These are phyloP conservation scores for Drosophila kokeensis DNA, from an alignment of 2,888 invertebrate genomes.

Conservation along the genomic window DNA sequence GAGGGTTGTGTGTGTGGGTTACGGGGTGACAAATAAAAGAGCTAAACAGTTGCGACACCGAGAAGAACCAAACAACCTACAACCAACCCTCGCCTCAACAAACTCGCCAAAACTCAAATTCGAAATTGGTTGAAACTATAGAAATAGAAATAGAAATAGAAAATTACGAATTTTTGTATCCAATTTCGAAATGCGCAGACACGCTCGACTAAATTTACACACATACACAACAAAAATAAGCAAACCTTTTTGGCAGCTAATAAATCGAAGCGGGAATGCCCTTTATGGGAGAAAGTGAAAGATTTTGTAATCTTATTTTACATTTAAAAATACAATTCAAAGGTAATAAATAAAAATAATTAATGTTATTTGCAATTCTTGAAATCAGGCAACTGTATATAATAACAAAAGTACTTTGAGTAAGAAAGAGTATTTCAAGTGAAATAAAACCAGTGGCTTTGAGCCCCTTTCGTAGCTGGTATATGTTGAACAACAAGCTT, in stretches of 20 bases:
- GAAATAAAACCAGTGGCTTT: conserved; percentile 43
- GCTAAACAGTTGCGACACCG: conserved; percentile 63
- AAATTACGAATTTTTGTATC: conserved; percentile 64
- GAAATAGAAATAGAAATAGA: conserved; percentile 35
- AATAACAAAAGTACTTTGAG: background rate
- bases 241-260: background rate
- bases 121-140: conserved; percentile 51
- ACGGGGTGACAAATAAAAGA: conserved; percentile 57
- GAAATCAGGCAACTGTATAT: background rate
- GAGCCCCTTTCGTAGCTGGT: conserved; percentile 54
- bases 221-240: conserved; percentile 18
- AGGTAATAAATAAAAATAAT: too few relatives aligned
- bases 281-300: background rate
- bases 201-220: conserved; percentile 68
- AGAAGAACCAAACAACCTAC: conserved; percentile 12
- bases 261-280: conserved; percentile 26
- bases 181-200: conserved; percentile 74
- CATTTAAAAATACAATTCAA: too few relatives aligned
- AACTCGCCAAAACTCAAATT: conserved; percentile 46
- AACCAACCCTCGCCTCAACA: conserved; percentile 52
- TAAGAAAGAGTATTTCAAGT: conserved; percentile 35
- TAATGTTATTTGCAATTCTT: too few relatives aligned
- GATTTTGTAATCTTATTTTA: too few relatives aligned
- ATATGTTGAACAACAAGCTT: conserved; percentile 70
- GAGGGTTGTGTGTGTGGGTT: background rate